Percentiles rank a stretch among this genome's conserved stretches.
Evolutionary conservation across 2,888 invertebrate genomes (phyloP).

Genomic region (Limnephilus marmoratus): DNA sequence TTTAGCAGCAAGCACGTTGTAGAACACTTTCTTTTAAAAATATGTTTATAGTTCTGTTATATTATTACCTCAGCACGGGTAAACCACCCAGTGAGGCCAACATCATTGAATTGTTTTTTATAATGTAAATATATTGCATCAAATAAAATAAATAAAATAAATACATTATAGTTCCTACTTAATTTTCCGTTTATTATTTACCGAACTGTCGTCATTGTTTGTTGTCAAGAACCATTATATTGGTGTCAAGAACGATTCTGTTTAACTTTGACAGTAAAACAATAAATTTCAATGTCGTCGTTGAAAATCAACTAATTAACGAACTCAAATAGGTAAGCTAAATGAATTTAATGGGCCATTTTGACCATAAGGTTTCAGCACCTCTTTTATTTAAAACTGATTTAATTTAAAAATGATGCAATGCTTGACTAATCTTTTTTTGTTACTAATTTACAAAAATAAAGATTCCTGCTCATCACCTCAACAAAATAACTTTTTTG

Average conservation of each 20-base stretch:
- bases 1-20: too few species aligned
- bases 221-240: background rate
- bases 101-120: too few species aligned
- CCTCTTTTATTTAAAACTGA: background rate
- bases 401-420: background rate
- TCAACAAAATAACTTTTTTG: too few species aligned
- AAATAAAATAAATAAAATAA: too few species aligned
- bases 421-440: background rate
- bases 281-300: background rate
- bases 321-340: background rate
- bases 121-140: too few species aligned
- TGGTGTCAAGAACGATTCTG: background rate
- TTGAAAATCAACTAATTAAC: background rate
- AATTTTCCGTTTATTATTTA: background rate
- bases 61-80: too few species aligned
- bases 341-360: background rate
- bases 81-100: too few species aligned
- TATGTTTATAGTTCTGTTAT: too few species aligned
- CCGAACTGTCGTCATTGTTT: background rate
- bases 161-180: background rate
- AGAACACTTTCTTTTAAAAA: too few species aligned
- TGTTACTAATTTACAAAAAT: too few species aligned
- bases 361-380: background rate
- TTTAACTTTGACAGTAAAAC: constrained; percentile 2
- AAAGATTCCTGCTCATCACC: too few species aligned